Evolutionary conservation across 2,113 vertebrate genomes (phyloP).

Genomic region (Recurvirostra avosetta): DNA sequence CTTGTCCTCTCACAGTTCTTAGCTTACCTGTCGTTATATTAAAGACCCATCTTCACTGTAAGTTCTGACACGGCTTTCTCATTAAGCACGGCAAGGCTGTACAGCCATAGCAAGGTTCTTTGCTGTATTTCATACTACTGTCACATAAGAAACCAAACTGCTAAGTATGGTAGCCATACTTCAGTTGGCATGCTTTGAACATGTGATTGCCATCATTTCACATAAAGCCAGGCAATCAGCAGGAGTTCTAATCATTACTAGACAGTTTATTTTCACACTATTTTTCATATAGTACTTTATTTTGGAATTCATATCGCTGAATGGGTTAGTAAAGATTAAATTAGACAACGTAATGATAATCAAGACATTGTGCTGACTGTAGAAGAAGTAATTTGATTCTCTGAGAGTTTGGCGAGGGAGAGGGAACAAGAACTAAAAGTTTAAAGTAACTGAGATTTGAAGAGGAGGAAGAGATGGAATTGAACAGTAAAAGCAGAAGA

Average conservation of each 20-base stretch:
- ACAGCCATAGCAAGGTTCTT: not conserved
- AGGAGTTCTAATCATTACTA: slow-evolving; percentile 53
- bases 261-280: slow-evolving; percentile 53
- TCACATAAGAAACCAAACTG: slow-evolving; percentile 31
- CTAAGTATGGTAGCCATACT: slow-evolving; percentile 42
- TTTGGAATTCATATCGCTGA: slow-evolving; percentile 45
- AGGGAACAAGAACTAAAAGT: not conserved
- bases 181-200: slow-evolving; percentile 43
- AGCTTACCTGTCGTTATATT: not conserved
- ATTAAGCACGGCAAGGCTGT: not conserved
- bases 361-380: slow-evolving; percentile 65
- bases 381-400: slow-evolving; percentile 61
- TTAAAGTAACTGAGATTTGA: not conserved
- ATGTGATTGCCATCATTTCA: slow-evolving; percentile 46
- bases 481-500: not conserved
- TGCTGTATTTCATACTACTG: not conserved
- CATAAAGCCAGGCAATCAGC: slow-evolving; percentile 46
- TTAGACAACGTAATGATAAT: slow-evolving; percentile 64
- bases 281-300: slow-evolving; percentile 51
- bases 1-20: not conserved
- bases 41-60: not conserved
- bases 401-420: not conserved
- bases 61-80: slow-evolving; percentile 5
- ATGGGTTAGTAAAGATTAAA: slow-evolving; percentile 59
- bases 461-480: not conserved